These are phyloP conservation scores for Rhagoletis pomonella DNA, from an alignment of 1,140 invertebrate genomes.

Conservation along the genomic window DNA sequence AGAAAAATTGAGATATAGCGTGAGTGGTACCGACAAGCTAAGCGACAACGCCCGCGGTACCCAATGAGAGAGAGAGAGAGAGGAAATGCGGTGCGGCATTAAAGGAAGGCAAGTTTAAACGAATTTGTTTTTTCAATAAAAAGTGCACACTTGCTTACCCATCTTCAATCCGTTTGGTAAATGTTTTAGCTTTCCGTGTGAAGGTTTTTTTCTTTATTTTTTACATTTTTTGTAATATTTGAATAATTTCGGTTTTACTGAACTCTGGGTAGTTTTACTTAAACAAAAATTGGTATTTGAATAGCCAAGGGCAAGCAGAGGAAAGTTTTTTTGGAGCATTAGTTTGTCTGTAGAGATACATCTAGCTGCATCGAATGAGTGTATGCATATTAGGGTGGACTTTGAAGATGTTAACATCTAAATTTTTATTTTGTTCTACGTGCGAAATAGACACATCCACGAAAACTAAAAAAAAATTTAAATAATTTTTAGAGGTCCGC, in stretches of 20 bases:
- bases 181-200: background rate
- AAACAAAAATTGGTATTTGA: background rate
- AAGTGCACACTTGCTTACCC: background rate
- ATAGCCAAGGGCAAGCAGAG: background rate
- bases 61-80: background rate
- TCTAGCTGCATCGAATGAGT: no score
- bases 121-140: conserved; percentile 8
- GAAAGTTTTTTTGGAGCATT: no score
- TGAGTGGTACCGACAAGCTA: background rate
- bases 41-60: background rate
- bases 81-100: background rate
- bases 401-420: no score
- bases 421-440: no score
- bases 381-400: no score
- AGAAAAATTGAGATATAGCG: conserved; percentile 4
- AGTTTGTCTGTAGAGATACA: no score
- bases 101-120: background rate
- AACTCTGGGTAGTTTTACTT: background rate
- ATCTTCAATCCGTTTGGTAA: background rate
- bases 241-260: background rate
- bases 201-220: background rate
- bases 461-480: no score
- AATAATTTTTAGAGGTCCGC: no score
- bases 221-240: background rate
- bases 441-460: no score